Conservation (phyloP, 2,888 invertebrate species). For the Orthosia gothica region DNA sequence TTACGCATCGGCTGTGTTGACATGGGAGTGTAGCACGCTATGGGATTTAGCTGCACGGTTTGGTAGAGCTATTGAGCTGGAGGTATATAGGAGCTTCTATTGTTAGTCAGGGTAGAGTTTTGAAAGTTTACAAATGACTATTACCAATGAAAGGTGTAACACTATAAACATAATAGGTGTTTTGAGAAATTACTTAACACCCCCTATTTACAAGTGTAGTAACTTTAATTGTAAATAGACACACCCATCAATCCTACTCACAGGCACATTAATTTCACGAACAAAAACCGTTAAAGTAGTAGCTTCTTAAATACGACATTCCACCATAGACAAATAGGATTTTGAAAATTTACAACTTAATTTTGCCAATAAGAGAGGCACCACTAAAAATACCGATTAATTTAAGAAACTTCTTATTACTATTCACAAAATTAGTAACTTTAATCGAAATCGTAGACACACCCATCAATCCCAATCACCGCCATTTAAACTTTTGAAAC, state of each 20-base stretch:
- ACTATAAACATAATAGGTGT: not conserved
- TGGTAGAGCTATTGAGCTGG: too few species aligned
- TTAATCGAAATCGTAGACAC: not conserved
- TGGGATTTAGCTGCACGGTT: constrained; percentile 3
- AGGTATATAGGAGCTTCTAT: too few species aligned
- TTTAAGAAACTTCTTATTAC: not conserved
- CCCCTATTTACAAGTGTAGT: not conserved
- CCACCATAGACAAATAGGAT: not conserved
- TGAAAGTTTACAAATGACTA: not conserved
- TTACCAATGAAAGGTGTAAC: not conserved
- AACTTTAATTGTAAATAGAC: not conserved
- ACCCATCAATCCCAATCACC: not conserved
- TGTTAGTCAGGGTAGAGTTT: not conserved
- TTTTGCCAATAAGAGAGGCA: not conserved
- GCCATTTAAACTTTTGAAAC: not conserved
- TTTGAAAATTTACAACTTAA: not conserved
- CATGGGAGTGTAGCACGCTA: constrained; percentile 26
- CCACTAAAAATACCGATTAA: not conserved
- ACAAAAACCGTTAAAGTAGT: too few species aligned
- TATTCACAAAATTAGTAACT: not conserved
- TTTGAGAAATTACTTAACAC: not conserved
- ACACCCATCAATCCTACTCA: not conserved
- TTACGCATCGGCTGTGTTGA: constrained; percentile 53
- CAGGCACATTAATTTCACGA: not conserved
- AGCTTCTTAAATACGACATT: too few species aligned